A percentile compares a stretch with the other conserved stretches of the same genome.
These are phyloP conservation scores for Hydrophis major DNA, from an alignment of 2,797 vertebrate species.

Conservation along the genomic window DNA sequence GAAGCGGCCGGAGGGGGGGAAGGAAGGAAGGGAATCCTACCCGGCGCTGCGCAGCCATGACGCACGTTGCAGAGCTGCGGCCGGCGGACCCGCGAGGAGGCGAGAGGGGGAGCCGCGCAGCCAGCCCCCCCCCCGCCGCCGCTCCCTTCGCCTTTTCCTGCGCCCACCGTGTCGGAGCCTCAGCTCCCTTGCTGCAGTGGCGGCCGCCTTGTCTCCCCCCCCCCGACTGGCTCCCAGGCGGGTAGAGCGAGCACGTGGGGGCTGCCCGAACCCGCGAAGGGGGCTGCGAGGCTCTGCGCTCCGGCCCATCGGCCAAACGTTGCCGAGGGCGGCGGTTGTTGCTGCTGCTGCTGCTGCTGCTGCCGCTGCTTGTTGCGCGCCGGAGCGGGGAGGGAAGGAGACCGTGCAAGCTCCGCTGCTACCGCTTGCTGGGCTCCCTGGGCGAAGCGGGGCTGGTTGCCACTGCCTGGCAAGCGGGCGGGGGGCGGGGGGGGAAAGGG, in stretches of 20 bases:
- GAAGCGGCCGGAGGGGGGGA: too few species aligned
- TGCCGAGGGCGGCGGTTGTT: background rate
- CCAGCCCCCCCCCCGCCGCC: background rate
- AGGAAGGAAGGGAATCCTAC: background rate
- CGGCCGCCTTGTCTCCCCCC: background rate
- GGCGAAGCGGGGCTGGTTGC: background rate
- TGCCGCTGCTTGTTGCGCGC: background rate
- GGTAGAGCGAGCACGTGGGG: conserved; percentile 23
- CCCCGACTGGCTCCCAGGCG: conserved; percentile 16
- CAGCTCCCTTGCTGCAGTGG: background rate
- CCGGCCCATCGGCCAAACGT: background rate
- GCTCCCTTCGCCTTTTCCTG: background rate
- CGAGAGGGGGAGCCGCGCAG: background rate
- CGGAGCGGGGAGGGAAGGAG: too few species aligned
- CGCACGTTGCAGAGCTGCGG: conserved; percentile 56
- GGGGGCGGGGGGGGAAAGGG: too few species aligned
- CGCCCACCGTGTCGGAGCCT: background rate
- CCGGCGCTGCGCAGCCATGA: conserved; percentile 55
- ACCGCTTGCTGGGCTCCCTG: background rate
- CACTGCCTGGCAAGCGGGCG: background rate
- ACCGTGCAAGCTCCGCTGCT: background rate
- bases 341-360: background rate
- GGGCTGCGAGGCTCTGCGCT: background rate
- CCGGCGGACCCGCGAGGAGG: background rate
- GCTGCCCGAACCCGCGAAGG: background rate